Base-by-base conservation (phyloP, 1,140 invertebrate genomes). In the Drosophila littoralis region DNA sequence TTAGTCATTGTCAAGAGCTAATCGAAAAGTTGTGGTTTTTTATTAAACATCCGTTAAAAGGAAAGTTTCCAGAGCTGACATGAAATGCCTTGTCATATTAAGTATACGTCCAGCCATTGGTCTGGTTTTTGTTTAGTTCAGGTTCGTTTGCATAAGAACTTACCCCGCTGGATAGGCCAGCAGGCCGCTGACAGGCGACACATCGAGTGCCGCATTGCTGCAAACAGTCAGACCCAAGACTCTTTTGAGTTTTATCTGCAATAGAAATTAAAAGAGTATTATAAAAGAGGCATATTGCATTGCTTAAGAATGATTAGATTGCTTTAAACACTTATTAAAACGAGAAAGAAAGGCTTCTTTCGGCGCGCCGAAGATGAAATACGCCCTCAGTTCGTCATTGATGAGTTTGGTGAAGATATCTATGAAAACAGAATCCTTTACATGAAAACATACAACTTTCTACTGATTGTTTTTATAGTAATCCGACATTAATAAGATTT, bases 91-190 rank as follows among this genome's bases (percentile, higher is more conserved):
- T 28, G 22, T 28, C 4, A 28, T 28, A 28, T 28, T 28, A 22
- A 22, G 22, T 22, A 22, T 22, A 22, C 22, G 22, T 22, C 2
- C 22, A 22, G 22, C 22, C 22, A 28, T 28, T 28, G 22, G 4
- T 5, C 4, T 28, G 22, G 22, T 28, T 10, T 13, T 42, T 22
- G 17, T 22, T 9, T 22, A 22, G 17, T 15, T 55, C 1, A 8
- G 22, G 4, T 28, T 28, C 22, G 22, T 5, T 0, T 28, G 22
- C 4, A 28, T 28, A 5, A 5, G 7, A 67, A 95, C 96, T 97
- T 93, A 99, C 97, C 98, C 98, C 86, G 98, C 98, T 64, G 98
- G 97, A 95, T 99, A 99, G 8, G 97, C 98, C 74, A 99, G 95
- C 58, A 96, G 93, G 79, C 97, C 97, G 48, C 95, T 95, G 90